Evolutionary conservation across 2,797 vertebrate species (phyloP), one percentile per base, ranked within the genome.

Genomic region (Sebastes taczanowskii): DNA sequence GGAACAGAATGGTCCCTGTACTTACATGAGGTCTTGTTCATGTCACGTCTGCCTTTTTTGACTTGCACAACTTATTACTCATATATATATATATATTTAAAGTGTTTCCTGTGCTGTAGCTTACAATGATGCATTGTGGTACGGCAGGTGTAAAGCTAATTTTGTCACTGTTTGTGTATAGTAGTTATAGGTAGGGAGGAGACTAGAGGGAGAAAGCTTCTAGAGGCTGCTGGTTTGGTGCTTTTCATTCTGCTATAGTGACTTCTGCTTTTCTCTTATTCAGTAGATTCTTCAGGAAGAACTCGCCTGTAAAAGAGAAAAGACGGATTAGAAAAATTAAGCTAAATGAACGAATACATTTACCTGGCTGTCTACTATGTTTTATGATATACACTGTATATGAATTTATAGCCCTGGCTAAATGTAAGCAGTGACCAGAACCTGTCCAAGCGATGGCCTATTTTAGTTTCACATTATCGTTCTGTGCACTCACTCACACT

Each of bases 261-360:
- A 53, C 85, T 86, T 97, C 96, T 65, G 88, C 93, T 93, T 96
- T 97, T 88, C 95, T 97, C 91, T 97, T 97, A 84, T 96, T 91
- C 69, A 99, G 94, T 34, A 99, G 94, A 87, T 98, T 99, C 95
- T 98, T 99, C 93, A 99, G 92, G 95, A 99, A 99, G 93, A 98
- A 99, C 95, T 99, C 98, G 53, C 99, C 98, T 99, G 84, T 72
- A 14, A 49, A 23, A 77, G 4, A 58, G 1, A 66, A 23, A 55
- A 60, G 10, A 11, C 10, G 13, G 8, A 61, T 35, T 11, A 22
- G 5, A 74, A 27, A 58, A 25, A 38, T 25, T 0, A 55, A 18
- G 2, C 16, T 46, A 46, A 23, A 49, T 78, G 5, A 73, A 62
- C 3, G 11, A 46, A 49, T 25, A 9, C 5, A 9, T 56, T 46